A percentile compares a stretch with the other conserved stretches of the same genome.
Evolutionary conservation across 2,113 vertebrate species (phyloP).

Genomic region (Phylloscopus whistleri): DNA sequence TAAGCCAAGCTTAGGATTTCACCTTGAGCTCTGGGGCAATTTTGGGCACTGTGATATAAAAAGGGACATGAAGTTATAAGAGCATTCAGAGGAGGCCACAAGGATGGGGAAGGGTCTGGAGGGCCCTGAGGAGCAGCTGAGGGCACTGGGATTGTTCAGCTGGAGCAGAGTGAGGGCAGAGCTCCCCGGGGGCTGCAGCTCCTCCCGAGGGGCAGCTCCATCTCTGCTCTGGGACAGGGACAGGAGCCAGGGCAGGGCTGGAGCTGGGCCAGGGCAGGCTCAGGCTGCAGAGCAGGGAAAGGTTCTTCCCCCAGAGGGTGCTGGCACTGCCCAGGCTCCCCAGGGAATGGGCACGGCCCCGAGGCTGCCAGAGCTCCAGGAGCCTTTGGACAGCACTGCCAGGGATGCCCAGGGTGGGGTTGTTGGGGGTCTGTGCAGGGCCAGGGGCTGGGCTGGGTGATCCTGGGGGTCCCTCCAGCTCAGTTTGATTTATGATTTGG

Average conservation of each 20-base stretch:
- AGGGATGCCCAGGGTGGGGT: neutral
- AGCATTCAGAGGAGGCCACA: accelerated
- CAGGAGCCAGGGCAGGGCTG: neutral
- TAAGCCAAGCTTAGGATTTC: neutral
- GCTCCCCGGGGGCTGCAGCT: neutral
- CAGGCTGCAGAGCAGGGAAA: neutral
- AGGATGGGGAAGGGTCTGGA: neutral
- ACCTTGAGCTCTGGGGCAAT: neutral
- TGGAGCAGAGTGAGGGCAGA: neutral
- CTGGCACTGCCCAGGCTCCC: neutral
- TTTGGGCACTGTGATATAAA: neutral
- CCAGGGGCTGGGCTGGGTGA: neutral
- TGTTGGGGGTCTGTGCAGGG: neutral
- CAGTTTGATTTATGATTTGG: neutral
- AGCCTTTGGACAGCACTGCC: neutral
- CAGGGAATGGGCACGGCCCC: neutral
- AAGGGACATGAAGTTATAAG: neutral
- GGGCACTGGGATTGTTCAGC: neutral
- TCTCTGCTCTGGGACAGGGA: neutral
- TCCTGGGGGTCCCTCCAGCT: neutral
- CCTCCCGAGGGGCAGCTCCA: no score
- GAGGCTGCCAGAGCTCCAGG: neutral
- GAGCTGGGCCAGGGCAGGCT: neutral
- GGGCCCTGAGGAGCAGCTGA: neutral
- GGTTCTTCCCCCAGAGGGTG: no score